Evolutionary conservation across 2,888 invertebrate species (phyloP).

Genomic region (Spicauda simplicius): DNA sequence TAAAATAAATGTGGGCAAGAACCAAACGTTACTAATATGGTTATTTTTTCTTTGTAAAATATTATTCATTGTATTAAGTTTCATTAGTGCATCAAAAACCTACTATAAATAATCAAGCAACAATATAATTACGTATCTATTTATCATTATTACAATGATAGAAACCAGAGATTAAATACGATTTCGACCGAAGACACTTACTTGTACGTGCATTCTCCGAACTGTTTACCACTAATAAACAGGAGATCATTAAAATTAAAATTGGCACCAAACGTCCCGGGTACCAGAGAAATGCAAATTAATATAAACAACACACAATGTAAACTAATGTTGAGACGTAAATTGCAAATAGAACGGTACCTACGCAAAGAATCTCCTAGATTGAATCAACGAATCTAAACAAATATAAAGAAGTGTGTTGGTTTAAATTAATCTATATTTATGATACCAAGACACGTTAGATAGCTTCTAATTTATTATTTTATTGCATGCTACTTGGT

Average conservation of each 20-base stretch:
- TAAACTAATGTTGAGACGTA: background rate
- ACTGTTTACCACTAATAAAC: background rate
- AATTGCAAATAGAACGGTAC: background rate
- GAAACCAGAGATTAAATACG: too few relatives aligned
- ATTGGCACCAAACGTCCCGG: background rate
- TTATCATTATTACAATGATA: too few relatives aligned
- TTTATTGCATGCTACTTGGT: slow-evolving; percentile 18
- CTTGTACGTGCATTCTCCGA: background rate
- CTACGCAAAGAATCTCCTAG: background rate
- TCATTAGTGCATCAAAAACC: too few relatives aligned
- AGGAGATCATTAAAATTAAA: background rate
- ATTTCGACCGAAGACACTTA: too few relatives aligned
- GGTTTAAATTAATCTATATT: slow-evolving; percentile 12
- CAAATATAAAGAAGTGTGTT: background rate
- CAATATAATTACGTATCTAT: too few relatives aligned
- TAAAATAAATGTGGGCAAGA: too few relatives aligned
- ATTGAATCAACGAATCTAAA: background rate
- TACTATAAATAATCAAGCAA: too few relatives aligned
- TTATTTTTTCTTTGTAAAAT: too few relatives aligned
- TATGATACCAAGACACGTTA: background rate
- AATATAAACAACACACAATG: background rate
- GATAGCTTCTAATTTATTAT: slow-evolving; percentile 20
- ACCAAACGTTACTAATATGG: too few relatives aligned
- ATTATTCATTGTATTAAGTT: too few relatives aligned
- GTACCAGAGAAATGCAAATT: background rate